phyloP scores from a whole-genome alignment of 2,888 invertebrate genomes.

The Ptychoptera contaminata region DNA sequence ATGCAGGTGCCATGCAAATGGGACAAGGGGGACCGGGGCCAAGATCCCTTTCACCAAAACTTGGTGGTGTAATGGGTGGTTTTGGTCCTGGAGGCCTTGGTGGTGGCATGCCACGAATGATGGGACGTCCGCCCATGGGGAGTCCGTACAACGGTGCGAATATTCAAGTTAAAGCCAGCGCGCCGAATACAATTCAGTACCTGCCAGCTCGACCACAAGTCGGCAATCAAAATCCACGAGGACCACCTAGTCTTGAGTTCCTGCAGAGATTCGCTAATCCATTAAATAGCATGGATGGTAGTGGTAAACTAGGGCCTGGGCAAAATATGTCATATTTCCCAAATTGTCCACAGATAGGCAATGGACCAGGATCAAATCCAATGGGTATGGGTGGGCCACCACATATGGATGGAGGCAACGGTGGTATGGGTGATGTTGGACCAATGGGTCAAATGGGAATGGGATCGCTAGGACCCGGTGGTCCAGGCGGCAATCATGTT shows the following conservation, averaged over 20 bases:
- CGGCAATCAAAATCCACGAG: conserved; percentile 51
- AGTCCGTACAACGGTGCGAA: conserved; percentile 47
- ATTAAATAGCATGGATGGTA: conserved; percentile 26
- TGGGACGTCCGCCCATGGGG: conserved; percentile 48
- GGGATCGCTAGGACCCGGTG: conserved; percentile 14
- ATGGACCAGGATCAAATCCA: conserved; percentile 14
- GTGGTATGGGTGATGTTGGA: conserved; percentile 3
- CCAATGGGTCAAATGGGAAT: neutral
- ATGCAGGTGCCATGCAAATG: conserved; percentile 24
- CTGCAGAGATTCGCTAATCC: conserved; percentile 79
- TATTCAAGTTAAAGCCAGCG: conserved; percentile 88
- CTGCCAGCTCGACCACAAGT: conserved; percentile 88
- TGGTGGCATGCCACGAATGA: conserved; percentile 32
- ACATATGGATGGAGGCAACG: conserved; percentile 12
- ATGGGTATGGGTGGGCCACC: conserved; percentile 16
- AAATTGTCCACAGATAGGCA: conserved; percentile 24
- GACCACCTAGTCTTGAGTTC: conserved; percentile 80
- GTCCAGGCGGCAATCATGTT: conserved; percentile 11
- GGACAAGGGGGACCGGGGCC: conserved; percentile 19
- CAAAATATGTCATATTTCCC: conserved; percentile 22
- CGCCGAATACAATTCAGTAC: conserved; percentile 96
- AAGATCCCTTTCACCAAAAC: conserved; percentile 47
- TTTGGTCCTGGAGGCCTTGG: conserved; percentile 34
- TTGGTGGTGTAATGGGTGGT: conserved; percentile 37
- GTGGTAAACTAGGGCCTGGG: conserved; percentile 9